Base-by-base conservation (phyloP, 2,888 invertebrate species). In the Melikaiella ostensackeni region DNA sequence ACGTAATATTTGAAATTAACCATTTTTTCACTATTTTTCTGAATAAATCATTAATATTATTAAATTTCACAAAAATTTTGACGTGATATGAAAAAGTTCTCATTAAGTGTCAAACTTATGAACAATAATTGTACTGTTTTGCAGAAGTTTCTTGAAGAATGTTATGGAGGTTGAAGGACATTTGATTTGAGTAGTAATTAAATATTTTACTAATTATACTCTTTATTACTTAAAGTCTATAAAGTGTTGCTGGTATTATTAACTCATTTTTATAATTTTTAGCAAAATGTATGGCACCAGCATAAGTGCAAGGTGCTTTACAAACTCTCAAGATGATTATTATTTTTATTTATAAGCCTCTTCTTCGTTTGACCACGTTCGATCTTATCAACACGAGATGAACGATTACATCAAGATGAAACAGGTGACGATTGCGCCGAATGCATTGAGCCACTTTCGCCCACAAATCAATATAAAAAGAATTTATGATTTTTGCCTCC, bases 401-500 rank as follows among this genome's bases (percentile, higher is more conserved):
- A 42, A 64, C 42, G 42, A 64, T 64, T 42, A 64, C 63, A 63
- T 13, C 21, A 38, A 8, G 1, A 35, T 24, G 21, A 42, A 66
- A 66, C 64, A 66, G 27, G 64, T 66, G 64, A 66, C 38, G 64
- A 66, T 38, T 62, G 33, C 21, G 9, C 21, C 21, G 8, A 55
- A 55, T 11, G 42, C 42, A 5, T 16, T 16, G 42, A 42, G 5
- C 42, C 5, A 6, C 16, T 16, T 11, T 42, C 16, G 42, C 5
- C 6, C 42, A 42, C 42, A 16, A 42, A 42, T 42, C 42, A 42
- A 42, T 42, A 42, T 1, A 42, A 42, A 16, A 5, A 42, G 42
- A 6, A 16, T 0, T 42, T 1, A 42, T 42, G 42, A 16, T 42
- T 42, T 16, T 42, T 16, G 16, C 42, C 42, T 5, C 42, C 16